Evolutionary conservation across 2,797 vertebrate species (phyloP).

Genomic region (Artibeus lituratus): DNA sequence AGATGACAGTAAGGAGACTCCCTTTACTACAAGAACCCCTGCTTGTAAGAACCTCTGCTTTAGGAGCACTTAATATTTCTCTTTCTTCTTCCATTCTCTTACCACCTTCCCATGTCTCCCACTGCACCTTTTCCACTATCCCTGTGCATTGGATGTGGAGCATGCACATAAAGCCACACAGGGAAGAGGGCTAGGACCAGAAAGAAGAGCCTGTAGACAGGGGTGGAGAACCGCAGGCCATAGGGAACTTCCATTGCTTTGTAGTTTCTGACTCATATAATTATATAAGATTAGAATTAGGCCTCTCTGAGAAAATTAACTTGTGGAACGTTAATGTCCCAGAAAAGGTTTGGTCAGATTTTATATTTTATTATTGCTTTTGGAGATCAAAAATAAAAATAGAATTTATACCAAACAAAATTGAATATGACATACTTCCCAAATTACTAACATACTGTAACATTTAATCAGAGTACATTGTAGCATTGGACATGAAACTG

Average conservation of each 20-base stretch:
- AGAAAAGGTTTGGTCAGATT: neutral
- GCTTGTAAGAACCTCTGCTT: slow-evolving; percentile 89
- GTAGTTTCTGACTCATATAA: neutral
- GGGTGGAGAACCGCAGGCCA: neutral
- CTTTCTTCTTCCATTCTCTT: slow-evolving; percentile 76
- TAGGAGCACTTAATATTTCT: slow-evolving; percentile 83
- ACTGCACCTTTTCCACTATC: slow-evolving; percentile 45
- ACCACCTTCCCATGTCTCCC: slow-evolving; percentile 74
- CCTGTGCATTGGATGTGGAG: slow-evolving; percentile 53
- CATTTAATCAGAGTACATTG: neutral
- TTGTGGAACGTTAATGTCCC: neutral
- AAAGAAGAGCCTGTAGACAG: neutral
- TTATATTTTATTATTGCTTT: neutral
- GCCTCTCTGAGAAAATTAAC: neutral
- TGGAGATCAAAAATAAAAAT: neutral
- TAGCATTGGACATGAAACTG: neutral
- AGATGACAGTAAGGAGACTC: slow-evolving; percentile 97
- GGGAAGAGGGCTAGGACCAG: neutral
- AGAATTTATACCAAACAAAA: neutral
- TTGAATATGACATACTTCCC: neutral
- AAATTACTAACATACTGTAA: slow-evolving; percentile 12
- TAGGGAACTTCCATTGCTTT: neutral
- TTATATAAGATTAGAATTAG: neutral
- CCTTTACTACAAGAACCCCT: slow-evolving; percentile 89
- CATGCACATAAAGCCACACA: slow-evolving; percentile 1